Base-by-base conservation (phyloP, 2,113 vertebrate genomes). In the Brachypodius melanocephalos region DNA sequence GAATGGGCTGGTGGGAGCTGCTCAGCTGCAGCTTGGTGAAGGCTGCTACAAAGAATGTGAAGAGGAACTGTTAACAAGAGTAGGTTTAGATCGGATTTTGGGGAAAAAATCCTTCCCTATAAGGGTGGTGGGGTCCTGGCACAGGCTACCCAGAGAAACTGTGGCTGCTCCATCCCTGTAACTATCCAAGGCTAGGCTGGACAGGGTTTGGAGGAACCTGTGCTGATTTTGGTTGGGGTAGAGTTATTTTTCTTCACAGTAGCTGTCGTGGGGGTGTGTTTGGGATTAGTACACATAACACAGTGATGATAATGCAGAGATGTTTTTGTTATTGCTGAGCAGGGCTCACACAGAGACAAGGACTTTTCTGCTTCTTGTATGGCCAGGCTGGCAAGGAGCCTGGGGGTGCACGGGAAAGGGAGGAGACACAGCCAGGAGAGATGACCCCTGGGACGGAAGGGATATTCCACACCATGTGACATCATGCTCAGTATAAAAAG, bases 1-100 rank as follows among this genome's bases (percentile, higher is more conserved):
- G 28, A 85, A 22, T 4, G 34, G 11, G 20, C 15, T 0, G 0
- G 9, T 3, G 34, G 22, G 19, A 40, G 14, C 18, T 80, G 28
- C 16, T n/a, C 40, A 28, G 19, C 9, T 3, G 1, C 31, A 57
- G 20, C 12, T 57, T 61, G n/a, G 8, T 34, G 29, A 82, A 21
- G 10, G 24, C 8, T 46, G 17, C 46, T 68, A 1, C 29, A 40
- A 68, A n/a, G 55, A 42, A 34, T 9, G 8, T 40, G 54, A 54
- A 61, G 61, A 68, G 24, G 20, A 82, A 4, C 11, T 59, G 10
- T 25, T 31, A 12, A 9, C 11, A 40, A 17, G 6, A 31, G 10
- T 2, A 21, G n/a, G 19, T 46, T 40, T 25, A 31, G 11, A 18
- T 4, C 15, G 69, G 28, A 40, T 46, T 17, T 26, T 31, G 17